Evolutionary conservation across 1,140 invertebrate species (phyloP), one percentile per base, ranked within the genome.

Genomic region (Polyergus mexicanus): DNA sequence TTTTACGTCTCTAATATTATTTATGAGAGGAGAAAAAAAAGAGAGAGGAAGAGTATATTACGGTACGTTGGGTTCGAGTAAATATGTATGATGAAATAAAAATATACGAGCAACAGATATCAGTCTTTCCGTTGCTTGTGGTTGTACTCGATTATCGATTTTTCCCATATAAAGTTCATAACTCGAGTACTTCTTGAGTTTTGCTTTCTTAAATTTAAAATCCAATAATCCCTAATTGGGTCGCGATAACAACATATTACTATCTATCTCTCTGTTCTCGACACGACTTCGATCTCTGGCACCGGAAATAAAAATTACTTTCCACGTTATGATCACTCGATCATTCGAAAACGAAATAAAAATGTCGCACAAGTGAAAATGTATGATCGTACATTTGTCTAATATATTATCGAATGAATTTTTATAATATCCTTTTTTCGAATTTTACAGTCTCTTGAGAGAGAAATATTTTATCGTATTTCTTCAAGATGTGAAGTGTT

Each of bases 141-240:
- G n/a, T 58, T 41, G 65, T 22, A 3, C 28, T n/a, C 16, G 13
- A 22, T 69, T 81, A 81, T 58, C 4, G 54, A 72, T 81, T 58
- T 81, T 2, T 3, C 16, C 2, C 19, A 7, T 25, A 41, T 60
- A 44, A 60, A 60, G 25, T 58, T 72, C 0, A 8, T 51, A 78
- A 19, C 35, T 69, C 13, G 16, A 38, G 25, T 4, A 58, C 25
- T 72, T 32, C 35, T 81, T 58, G n/a, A 56, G 35, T 41, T 88
- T 58, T 58, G 16, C 56, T 56, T 41, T 69, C 28, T 83, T n/a
- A 2, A 13, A 19, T 51, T 63, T 71, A 25, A 69, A 88, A 88
- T 84, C 51, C 80, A 72, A 88, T 88, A 77, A 88, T 66, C 76
- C 35, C 35, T 85, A 88, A 88, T 88, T 88, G 66, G 66, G 47